Conservation (phyloP, 1,140 invertebrate genomes). For the Andrena cerasifolii region DNA sequence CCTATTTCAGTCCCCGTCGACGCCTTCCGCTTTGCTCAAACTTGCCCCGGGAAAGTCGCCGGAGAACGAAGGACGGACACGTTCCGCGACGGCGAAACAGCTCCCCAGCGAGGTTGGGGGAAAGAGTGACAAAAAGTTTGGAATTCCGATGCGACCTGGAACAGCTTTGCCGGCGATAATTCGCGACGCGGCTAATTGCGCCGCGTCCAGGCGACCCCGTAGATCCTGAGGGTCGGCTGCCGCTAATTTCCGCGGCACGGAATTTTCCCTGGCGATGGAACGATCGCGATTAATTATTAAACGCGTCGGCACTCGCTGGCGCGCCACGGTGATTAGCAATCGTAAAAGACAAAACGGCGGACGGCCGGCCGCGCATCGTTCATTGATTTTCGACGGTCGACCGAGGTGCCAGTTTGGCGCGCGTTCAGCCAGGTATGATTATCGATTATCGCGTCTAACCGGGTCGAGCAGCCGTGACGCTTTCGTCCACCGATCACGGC, state of each 20-base stretch:
- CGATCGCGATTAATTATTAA: slow-evolving; percentile 50
- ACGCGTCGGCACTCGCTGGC: slow-evolving; percentile 9
- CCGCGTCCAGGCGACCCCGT: slow-evolving; percentile 21
- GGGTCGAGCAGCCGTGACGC: slow-evolving; percentile 49
- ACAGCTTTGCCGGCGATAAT: slow-evolving; percentile 10
- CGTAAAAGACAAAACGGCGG: slow-evolving; percentile 38
- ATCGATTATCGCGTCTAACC: slow-evolving; percentile 51
- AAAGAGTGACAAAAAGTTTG: background rate
- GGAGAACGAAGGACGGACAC: too few relatives aligned
- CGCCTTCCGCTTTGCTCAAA: too few relatives aligned
- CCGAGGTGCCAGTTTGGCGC: slow-evolving; percentile 48
- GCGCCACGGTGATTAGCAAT: slow-evolving; percentile 37
- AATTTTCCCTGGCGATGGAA: slow-evolving; percentile 36
- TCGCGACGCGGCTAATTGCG: slow-evolving; percentile 29
- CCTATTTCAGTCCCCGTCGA: too few relatives aligned
- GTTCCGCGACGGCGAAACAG: background rate
- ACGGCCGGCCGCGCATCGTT: slow-evolving; percentile 20
- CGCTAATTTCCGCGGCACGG: slow-evolving; percentile 25
- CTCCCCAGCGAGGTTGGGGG: too few relatives aligned
- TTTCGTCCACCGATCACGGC: slow-evolving; percentile 41
- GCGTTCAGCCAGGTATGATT: slow-evolving; percentile 49
- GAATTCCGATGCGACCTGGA: background rate
- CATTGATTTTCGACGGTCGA: slow-evolving; percentile 48
- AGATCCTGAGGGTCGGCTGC: slow-evolving; percentile 3
- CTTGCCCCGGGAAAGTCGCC: too few relatives aligned